Evolutionary conservation across 35 echinoderm and acorn worm species (phyloP).

Genomic region (Eucidaris tribuloides): DNA sequence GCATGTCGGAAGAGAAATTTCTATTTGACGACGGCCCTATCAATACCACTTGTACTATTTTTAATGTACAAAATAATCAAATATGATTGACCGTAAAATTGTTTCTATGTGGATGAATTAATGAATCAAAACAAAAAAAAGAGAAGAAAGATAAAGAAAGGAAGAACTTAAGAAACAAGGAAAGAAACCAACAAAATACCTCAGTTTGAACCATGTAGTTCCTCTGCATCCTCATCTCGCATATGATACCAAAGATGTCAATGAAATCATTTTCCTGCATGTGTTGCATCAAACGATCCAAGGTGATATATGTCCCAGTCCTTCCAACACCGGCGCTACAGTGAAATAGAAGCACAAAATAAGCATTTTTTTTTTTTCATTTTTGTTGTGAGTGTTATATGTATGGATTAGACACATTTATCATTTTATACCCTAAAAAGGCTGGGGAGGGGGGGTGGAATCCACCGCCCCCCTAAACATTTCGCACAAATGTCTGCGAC

Average conservation of each 20-base stretch:
- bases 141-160: not conserved
- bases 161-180: no score
- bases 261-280: constrained; percentile 72
- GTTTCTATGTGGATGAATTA: not conserved
- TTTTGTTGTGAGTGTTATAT: no score
- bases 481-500: no score
- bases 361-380: no score
- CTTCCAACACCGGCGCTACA: constrained; percentile 91
- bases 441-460: no score
- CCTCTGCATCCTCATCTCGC: constrained; percentile 79
- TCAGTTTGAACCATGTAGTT: constrained; percentile 95
- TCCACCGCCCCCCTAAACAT: no score
- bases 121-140: not conserved
- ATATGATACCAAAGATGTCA: constrained; percentile 84
- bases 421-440: no score
- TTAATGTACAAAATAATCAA: no score
- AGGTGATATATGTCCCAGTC: constrained; percentile 75
- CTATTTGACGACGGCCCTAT: no score
- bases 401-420: no score
- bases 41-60: no score
- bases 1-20: no score
- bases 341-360: constrained; percentile 14
- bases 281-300: constrained; percentile 53
- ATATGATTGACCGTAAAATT: not conserved
- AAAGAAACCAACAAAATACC: constrained; percentile 24